Conservation (phyloP, 2,113 vertebrate genomes). For the Coreoperca whiteheadi region DNA sequence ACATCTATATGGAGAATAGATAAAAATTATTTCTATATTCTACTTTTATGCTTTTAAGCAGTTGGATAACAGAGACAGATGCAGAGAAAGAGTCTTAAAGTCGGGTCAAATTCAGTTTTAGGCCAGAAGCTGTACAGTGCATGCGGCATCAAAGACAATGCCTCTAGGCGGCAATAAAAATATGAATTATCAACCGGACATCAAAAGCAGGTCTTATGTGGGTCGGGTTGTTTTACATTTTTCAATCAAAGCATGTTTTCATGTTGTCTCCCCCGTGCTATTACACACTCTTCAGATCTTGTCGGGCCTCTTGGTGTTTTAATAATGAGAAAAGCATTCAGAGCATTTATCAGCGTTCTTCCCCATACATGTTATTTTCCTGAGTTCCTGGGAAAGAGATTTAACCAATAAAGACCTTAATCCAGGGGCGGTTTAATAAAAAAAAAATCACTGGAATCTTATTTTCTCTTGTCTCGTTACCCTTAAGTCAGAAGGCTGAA, state of each 20-base stretch:
- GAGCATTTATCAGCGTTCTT: conserved; percentile 61
- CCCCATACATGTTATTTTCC: conserved; percentile 54
- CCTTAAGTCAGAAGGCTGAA: conserved; percentile 50
- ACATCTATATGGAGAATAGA: not conserved
- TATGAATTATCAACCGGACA: not conserved
- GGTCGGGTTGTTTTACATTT: not conserved
- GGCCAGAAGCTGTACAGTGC: not conserved
- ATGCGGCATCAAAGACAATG: not conserved
- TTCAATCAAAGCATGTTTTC: conserved; percentile 56
- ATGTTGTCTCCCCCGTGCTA: conserved; percentile 22
- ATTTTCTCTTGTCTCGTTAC: conserved; percentile 25
- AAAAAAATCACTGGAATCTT: conserved; percentile 66
- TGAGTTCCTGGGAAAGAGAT: conserved; percentile 73
- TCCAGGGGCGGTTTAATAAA: conserved; percentile 71
- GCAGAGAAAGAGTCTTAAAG: not conserved
- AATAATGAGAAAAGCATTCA: conserved; percentile 76
- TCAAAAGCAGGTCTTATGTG: not conserved
- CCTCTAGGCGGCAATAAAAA: not conserved
- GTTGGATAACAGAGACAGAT: not conserved
- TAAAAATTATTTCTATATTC: not conserved
- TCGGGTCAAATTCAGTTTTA: not conserved
- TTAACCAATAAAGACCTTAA: conserved; percentile 72
- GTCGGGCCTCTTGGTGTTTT: conserved; percentile 57
- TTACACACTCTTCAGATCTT: conserved; percentile 19
- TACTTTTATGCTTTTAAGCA: not conserved